A percentile compares a stretch with the other conserved stretches of the same genome.
Conservation (phyloP, 2,113 vertebrate genomes). For the Etia nguti region DNA sequence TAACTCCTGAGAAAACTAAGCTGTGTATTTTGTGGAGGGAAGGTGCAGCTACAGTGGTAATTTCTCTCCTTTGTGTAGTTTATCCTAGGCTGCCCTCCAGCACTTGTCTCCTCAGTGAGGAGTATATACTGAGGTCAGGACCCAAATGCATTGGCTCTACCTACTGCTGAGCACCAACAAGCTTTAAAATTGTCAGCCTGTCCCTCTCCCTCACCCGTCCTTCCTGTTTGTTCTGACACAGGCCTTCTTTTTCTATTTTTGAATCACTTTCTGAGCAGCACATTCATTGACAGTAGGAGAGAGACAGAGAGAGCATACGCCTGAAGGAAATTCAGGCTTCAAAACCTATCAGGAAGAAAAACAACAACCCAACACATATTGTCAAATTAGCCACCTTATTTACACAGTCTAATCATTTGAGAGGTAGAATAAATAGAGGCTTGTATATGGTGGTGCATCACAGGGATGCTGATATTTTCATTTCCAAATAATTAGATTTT, state of each 20-base stretch:
- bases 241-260: constrained; percentile 9
- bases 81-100: constrained; percentile 37
- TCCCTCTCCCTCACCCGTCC: constrained; percentile 1
- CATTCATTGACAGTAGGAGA: background rate
- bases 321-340: background rate
- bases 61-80: constrained; percentile 26
- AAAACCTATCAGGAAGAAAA: background rate
- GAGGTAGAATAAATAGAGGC: background rate
- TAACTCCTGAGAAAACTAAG: background rate
- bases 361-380: background rate
- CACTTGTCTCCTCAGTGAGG: constrained; percentile 47
- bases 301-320: background rate
- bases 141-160: constrained; percentile 44
- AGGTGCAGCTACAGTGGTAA: constrained; percentile 32
- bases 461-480: background rate
- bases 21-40: background rate
- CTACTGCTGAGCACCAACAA: constrained; percentile 47
- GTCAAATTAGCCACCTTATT: background rate
- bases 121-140: constrained; percentile 52
- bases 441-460: background rate
- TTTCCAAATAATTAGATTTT: background rate
- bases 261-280: background rate
- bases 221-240: constrained; percentile 8
- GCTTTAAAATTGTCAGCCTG: constrained; percentile 48
- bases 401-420: background rate